These are phyloP conservation scores for Chrysolina haemoptera DNA, from an alignment of 2,888 invertebrate species.

Conservation along the genomic window DNA sequence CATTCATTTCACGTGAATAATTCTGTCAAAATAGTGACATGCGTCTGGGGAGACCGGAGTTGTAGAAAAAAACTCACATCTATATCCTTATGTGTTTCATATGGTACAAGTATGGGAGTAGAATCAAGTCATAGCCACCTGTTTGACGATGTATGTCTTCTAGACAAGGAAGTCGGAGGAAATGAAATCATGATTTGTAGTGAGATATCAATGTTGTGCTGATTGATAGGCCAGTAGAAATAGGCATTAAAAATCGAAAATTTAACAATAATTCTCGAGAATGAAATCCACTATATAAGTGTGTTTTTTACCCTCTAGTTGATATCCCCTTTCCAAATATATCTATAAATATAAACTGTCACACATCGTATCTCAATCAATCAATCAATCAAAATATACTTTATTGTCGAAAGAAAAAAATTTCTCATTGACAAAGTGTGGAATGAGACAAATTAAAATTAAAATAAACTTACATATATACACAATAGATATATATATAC, in stretches of 20 bases:
- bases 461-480: too few species aligned
- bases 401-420: too few species aligned
- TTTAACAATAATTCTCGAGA: too few species aligned
- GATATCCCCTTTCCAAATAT: not conserved
- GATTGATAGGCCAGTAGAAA: too few species aligned
- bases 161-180: not conserved
- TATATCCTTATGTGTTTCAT: conserved; percentile 36
- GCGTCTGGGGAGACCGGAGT: conserved; percentile 28
- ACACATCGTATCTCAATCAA: not conserved
- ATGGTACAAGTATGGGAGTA: conserved; percentile 29
- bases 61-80: conserved; percentile 32
- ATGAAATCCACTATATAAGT: too few species aligned
- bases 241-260: too few species aligned
- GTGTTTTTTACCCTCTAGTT: not conserved
- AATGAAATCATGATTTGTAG: not conserved
- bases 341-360: not conserved
- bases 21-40: conserved; percentile 38
- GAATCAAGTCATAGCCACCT: conserved; percentile 6
- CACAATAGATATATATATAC: too few species aligned
- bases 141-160: not conserved
- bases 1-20: conserved; percentile 35
- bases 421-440: too few species aligned
- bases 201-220: too few species aligned
- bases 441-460: too few species aligned
- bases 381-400: too few species aligned